phyloP scores from a whole-genome alignment of 2,797 vertebrate species.

The Hypotaenidia philippensis region DNA sequence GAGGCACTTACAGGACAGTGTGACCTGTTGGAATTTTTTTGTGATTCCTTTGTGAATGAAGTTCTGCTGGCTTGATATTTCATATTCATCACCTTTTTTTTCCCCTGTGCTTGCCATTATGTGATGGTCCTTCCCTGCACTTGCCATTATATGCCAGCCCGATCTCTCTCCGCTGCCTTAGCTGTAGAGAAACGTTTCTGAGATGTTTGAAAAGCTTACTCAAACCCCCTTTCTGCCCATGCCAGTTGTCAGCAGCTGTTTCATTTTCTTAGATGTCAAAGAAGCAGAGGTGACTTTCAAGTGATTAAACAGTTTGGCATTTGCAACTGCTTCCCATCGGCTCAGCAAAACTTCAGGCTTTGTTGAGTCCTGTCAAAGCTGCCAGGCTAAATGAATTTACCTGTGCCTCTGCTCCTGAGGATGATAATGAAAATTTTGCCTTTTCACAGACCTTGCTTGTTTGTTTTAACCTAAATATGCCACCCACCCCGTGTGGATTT shows the following conservation, averaged over 20 bases:
- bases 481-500: not conserved
- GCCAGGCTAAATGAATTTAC: not conserved
- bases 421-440: not conserved
- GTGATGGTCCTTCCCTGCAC: too few relatives aligned
- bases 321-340: not conserved
- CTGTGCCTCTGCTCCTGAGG: not conserved
- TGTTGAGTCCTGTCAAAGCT: not conserved
- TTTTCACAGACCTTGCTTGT: not conserved
- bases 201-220: not conserved
- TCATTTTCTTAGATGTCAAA: not conserved
- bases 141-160: not conserved
- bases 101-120: too few relatives aligned
- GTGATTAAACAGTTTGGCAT: not conserved
- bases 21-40: not conserved
- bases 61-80: not conserved
- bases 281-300: not conserved
- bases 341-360: not conserved
- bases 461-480: not conserved
- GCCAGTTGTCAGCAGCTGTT: not conserved
- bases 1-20: not conserved
- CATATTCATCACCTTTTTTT: not conserved
- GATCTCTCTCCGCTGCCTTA: not conserved
- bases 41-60: not conserved
- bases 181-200: not conserved
- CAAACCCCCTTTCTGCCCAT: not conserved